phyloP scores from a whole-genome alignment of 2,113 vertebrate species.

The Macquaria ambigua region DNA sequence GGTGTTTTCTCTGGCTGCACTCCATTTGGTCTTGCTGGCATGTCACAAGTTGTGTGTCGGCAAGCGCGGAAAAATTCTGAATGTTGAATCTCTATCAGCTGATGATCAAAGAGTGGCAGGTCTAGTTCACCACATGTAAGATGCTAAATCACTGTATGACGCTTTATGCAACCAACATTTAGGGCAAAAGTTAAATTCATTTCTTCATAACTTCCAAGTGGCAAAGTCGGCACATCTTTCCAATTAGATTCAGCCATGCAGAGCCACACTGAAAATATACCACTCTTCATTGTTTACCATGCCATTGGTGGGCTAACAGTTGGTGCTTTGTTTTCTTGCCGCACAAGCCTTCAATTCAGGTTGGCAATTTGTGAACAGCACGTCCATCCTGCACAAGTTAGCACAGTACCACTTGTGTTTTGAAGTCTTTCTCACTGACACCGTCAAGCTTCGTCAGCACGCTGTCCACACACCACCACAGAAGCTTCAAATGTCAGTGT shows the following conservation, averaged over 20 bases:
- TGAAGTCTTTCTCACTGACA: conserved; percentile 21
- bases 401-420: neutral
- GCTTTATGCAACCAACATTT: neutral
- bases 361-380: conserved; percentile 42
- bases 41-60: neutral
- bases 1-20: neutral
- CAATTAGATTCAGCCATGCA: conserved; percentile 23
- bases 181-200: neutral
- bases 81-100: neutral
- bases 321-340: conserved; percentile 47
- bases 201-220: neutral
- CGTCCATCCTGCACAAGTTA: conserved; percentile 29
- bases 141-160: neutral
- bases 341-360: conserved; percentile 54
- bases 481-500: neutral
- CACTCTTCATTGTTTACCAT: conserved; percentile 34
- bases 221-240: conserved; percentile 28
- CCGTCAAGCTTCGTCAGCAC: conserved; percentile 3
- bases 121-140: neutral
- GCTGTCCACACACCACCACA: neutral
- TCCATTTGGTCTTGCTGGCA: neutral
- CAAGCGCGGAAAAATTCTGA: conserved; percentile 3
- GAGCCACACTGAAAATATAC: conserved; percentile 28
- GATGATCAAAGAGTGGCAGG: conserved; percentile 15
- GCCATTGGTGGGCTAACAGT: conserved; percentile 37